Conservation (phyloP, 2,797 vertebrate genomes). For the Sus cebifrons region DNA sequence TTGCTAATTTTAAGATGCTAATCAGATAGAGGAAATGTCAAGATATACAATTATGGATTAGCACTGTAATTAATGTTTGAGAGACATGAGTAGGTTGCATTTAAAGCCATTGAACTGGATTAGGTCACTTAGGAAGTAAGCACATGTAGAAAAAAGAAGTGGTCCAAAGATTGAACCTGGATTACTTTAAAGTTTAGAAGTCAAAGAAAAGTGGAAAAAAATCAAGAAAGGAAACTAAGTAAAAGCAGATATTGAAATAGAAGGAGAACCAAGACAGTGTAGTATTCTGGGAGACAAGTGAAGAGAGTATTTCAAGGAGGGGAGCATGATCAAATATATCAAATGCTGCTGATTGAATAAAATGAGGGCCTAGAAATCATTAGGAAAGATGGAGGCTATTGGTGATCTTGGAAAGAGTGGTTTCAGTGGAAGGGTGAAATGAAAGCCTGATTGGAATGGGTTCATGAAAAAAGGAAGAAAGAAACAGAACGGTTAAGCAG, state of each 20-base stretch:
- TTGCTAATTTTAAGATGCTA: constrained; percentile 55
- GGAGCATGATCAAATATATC: not conserved
- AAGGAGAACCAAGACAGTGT: not conserved
- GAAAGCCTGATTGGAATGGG: not conserved
- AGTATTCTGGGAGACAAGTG: not conserved
- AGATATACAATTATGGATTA: not conserved
- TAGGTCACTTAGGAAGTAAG: not conserved
- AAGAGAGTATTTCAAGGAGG: not conserved
- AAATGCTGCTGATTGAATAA: not conserved
- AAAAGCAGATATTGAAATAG: not conserved
- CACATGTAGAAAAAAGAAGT: not conserved
- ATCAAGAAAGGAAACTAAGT: not conserved
- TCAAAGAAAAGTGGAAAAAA: constrained; percentile 6
- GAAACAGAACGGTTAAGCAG: not conserved
- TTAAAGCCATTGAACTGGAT: not conserved
- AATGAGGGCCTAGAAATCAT: not conserved
- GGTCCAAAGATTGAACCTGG: not conserved
- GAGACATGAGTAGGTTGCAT: not conserved
- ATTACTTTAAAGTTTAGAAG: not conserved
- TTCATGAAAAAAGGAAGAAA: not conserved
- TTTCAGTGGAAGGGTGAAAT: not conserved
- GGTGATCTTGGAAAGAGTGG: not conserved
- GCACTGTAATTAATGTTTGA: not conserved
- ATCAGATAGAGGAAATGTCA: constrained; percentile 11
- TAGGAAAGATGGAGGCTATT: not conserved